phyloP scores from a whole-genome alignment of 92 coral and sea anemone genomes.

The Ricordea florida region DNA sequence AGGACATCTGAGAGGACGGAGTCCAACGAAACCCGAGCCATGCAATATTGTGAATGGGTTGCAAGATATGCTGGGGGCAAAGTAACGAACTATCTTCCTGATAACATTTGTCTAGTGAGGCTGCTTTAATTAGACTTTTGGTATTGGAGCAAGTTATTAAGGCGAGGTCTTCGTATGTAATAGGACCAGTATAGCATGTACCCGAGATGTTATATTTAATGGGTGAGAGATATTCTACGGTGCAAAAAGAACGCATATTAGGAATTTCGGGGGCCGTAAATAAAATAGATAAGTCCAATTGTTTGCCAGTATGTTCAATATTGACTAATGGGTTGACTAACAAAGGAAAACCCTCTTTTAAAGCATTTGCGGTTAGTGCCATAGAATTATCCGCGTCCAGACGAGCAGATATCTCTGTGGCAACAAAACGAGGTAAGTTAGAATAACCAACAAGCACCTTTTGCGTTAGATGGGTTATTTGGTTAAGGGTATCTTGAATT shows the following conservation, averaged over 20 bases:
- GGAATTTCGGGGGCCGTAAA: slow-evolving; percentile 30
- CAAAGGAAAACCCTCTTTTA: slow-evolving; percentile 41
- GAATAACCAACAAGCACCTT: not conserved
- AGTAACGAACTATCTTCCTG: not conserved
- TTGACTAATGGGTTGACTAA: slow-evolving; percentile 41
- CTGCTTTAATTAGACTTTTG: not conserved
- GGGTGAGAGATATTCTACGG: slow-evolving; percentile 45
- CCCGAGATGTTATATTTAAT: slow-evolving; percentile 53
- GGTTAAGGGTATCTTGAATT: not conserved
- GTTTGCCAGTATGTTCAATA: not conserved
- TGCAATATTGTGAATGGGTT: not conserved
- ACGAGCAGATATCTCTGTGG: not conserved
- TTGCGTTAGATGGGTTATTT: not conserved
- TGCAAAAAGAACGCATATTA: not conserved
- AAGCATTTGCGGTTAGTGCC: slow-evolving; percentile 4
- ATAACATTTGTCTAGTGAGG: slow-evolving; percentile 18
- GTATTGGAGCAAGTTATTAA: slow-evolving; percentile 21
- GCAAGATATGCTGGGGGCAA: slow-evolving; percentile 27
- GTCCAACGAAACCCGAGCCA: slow-evolving; percentile 64
- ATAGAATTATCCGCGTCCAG: not conserved
- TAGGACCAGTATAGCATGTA: slow-evolving; percentile 57
- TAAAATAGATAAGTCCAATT: slow-evolving; percentile 5
- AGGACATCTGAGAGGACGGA: slow-evolving; percentile 6
- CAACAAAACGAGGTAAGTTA: not conserved
- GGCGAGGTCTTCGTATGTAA: slow-evolving; percentile 23